These are phyloP conservation scores for Triops longicaudatus DNA, from an alignment of 1,140 invertebrate genomes.

Conservation along the genomic window DNA sequence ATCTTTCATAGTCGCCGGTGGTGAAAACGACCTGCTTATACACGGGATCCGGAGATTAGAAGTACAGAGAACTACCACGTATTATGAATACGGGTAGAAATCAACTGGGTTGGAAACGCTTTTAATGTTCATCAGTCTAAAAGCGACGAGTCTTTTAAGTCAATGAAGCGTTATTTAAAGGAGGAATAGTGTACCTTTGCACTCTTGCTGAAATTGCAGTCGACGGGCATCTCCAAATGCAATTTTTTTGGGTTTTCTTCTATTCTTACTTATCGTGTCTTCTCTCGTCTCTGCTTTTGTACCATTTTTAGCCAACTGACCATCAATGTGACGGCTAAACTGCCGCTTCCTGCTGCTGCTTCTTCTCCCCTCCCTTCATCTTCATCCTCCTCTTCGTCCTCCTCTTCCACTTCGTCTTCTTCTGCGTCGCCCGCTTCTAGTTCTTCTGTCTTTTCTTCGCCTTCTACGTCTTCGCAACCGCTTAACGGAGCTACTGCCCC, in stretches of 20 bases:
- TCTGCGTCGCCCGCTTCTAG: neutral
- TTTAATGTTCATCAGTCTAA: too few relatives aligned
- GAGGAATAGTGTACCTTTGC: too few relatives aligned
- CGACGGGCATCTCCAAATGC: too few relatives aligned
- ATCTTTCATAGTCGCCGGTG: conserved; percentile 20
- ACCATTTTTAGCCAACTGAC: neutral
- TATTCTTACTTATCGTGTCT: neutral
- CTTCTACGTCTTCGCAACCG: conserved; percentile 16
- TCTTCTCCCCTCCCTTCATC: neutral
- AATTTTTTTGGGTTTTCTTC: too few relatives aligned
- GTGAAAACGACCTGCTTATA: neutral
- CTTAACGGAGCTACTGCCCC: conserved; percentile 16
- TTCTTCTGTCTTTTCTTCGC: neutral
- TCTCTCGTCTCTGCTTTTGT: neutral
- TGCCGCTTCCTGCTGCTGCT: neutral
- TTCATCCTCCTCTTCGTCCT: neutral
- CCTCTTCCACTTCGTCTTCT: neutral
- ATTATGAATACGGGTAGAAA: too few relatives aligned
- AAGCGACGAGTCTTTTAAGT: too few relatives aligned
- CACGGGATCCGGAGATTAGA: neutral
- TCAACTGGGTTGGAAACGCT: too few relatives aligned
- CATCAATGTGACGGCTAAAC: neutral
- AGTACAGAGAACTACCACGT: neutral
- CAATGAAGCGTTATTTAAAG: too few relatives aligned
- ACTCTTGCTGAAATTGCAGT: too few relatives aligned